Evolutionary conservation across 2,888 invertebrate genomes (phyloP), one percentile per base, ranked within the genome.

Genomic region (Andrena bicolor): DNA sequence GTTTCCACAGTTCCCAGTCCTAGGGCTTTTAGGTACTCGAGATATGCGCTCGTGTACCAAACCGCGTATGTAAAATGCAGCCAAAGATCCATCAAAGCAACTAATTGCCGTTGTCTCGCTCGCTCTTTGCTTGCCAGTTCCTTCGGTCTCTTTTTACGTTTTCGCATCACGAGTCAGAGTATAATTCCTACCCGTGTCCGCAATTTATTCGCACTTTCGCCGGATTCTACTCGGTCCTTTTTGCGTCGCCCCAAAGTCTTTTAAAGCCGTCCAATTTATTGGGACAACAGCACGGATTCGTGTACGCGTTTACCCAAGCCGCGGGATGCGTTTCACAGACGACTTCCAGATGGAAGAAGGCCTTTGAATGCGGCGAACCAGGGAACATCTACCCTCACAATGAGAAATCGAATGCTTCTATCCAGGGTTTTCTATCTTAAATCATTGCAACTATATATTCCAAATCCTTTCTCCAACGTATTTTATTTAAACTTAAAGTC

Each of bases 221-320:
- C 49, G 64, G 20, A 65, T 58, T 78, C 69, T 65, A 26, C 58
- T 23, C 65, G 13, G 49, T 58, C 70, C 64, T 78, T 53, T 80
- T 79, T 82, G 41, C 82, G 83, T 72, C 64, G 65, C 49, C 41
- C 30, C 63, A 73, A 76, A 64, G 32, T 72, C 84, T 86, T 83
- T 76, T 90, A 88, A 91, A 90, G 79, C 82, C 83, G 63, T 53
- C 68, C 85, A 81, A 91, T 91, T 91, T 91, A 91, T 91, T 89
- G 83, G 80, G 85, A 85, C 83, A 90, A 87, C 83, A 88, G 80
- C 88, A 80, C 28, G 53, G 58, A 28, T 56, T 61, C 70, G 74
- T 30, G 74, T 53, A 61, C 69, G 49, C 78, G 35, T 70, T 64
- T 32, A 63, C 71, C 56, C 63, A 49, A 56, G 32, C 23, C 66